Evolutionary conservation across 2,888 invertebrate genomes (phyloP), one percentile per base, ranked within the genome.

Genomic region (Plagodis dolabraria): DNA sequence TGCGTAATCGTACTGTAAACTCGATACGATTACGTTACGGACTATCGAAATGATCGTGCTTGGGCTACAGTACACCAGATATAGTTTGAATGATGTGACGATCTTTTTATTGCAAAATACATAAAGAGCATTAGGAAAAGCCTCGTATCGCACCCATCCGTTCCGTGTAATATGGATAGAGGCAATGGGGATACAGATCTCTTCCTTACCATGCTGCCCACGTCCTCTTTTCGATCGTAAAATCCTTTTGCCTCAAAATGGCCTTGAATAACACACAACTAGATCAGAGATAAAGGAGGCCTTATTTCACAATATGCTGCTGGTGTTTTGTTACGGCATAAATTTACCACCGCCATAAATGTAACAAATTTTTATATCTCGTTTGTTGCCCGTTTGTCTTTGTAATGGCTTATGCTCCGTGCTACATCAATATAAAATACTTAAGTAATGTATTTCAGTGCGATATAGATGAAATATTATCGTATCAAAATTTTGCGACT

Each of bases 261-360:
- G 70, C 80, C 77, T 74, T 78, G 76, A 78, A 72, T 78, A 78
- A 72, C 74, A 76, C 72, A 72, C 72, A 72, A 79, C 77, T 80
- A 78, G 75, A 77, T 79, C 80, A 78, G 70, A 75, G 76, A 77
- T 77, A 80, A 64, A 64, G 58, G 54, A 72, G 70, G 72, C 71
- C 72, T 76, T 78, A 76, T 75, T 74, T 76, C 72, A 73, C 77
- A 76, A 78, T 76, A 71, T 69, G 76, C 66, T 75, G 67, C 65
- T 69, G 67, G 69, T 75, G 57, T 76, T 77, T 73, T 73, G 71
- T 72, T 61, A 64, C 38, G 60, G 42, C 61, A 64, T 63, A 67
- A 65, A 71, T 66, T 69, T 63, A 54, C 47, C 62, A 63, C 65
- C 65, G 59, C 50, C 66, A 64, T 63, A 62, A 65, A 70, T 69